Percentiles rank a stretch among this genome's conserved stretches.
These are phyloP conservation scores for Quadroppia sp. DNA, from an alignment of 2,888 invertebrate species.

Conservation along the genomic window DNA sequence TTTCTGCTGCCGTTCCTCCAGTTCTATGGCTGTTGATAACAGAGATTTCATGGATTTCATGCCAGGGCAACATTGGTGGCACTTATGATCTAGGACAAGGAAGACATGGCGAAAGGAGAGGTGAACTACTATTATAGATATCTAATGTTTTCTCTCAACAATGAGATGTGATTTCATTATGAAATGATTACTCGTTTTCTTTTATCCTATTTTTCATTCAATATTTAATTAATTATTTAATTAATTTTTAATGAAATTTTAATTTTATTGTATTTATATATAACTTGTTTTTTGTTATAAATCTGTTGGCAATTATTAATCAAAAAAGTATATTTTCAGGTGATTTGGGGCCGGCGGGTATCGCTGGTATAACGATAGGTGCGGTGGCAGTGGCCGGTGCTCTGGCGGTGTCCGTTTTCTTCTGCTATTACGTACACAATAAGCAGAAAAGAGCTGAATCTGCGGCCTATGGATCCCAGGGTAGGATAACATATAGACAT, in stretches of 20 bases:
- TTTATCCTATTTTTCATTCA: too few species aligned
- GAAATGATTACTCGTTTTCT: too few species aligned
- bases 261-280: too few species aligned
- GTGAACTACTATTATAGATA: neutral
- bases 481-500: neutral
- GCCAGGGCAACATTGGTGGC: constrained; percentile 31
- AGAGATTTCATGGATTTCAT: constrained; percentile 15
- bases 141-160: too few species aligned
- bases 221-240: neutral
- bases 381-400: constrained; percentile 44
- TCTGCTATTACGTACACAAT: constrained; percentile 45
- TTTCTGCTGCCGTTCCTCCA: neutral
- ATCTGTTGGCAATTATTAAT: too few species aligned
- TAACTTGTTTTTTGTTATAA: neutral
- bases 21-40: neutral
- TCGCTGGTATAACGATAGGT: constrained; percentile 46
- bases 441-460: constrained; percentile 41
- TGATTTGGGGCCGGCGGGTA: constrained; percentile 45
- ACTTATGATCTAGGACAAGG: constrained; percentile 39
- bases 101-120: constrained; percentile 38
- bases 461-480: neutral
- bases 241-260: neutral
- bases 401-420: constrained; percentile 45
- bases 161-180: too few species aligned
- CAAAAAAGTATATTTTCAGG: constrained; percentile 42